Base-by-base conservation (phyloP, 2,113 vertebrate genomes). In the Psephotus haematonotus region DNA sequence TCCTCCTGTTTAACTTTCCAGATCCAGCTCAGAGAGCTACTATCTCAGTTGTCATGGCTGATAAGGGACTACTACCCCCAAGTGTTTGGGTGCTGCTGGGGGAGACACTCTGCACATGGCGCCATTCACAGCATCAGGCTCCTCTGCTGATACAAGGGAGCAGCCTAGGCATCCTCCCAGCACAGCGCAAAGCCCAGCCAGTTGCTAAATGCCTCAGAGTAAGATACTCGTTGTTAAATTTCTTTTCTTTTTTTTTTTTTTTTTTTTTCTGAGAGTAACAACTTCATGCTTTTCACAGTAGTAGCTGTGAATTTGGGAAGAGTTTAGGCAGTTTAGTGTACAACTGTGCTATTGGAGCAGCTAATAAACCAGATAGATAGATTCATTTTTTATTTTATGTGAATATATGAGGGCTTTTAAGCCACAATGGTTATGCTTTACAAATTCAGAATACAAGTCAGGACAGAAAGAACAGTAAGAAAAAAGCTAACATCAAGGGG, bases 131-230 rank as follows among this genome's bases (percentile, higher is more conserved):
- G 92, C 92, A 70, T 50, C 72, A 93, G 83, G 83, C 83, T 94
- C 71, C 64, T 90, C 86, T 89, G 81, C 78, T 31, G 41, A 77
- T 87, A 90, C 1, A 83, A 86, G 72, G 27, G 88, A 95, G 92
- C 83, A 95, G 90, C 86, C 86, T 68, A 88, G 86, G 78, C 57
- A 94, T 88, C 81, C 91, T 82, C 22, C 29, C 3, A 13, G 69
- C 86, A 79, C 88, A 77, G 65, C 16, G 65, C 88, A 93, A 52
- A 92, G 70, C 46, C 69, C 80, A 49, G 89, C 88, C 33, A 28
- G 0, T 3, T 63, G 55, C 82, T 93, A 60, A 94, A 95, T 96
- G 72, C 88, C 72, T 81, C 72, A 0, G 4, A 88, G 39, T 31
- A 25, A 86, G 43, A 3, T 27, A 47, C 7, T 17, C 24, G 31